Base-by-base conservation (phyloP, 2,888 invertebrate genomes). In the Campopleginae sp. region DNA sequence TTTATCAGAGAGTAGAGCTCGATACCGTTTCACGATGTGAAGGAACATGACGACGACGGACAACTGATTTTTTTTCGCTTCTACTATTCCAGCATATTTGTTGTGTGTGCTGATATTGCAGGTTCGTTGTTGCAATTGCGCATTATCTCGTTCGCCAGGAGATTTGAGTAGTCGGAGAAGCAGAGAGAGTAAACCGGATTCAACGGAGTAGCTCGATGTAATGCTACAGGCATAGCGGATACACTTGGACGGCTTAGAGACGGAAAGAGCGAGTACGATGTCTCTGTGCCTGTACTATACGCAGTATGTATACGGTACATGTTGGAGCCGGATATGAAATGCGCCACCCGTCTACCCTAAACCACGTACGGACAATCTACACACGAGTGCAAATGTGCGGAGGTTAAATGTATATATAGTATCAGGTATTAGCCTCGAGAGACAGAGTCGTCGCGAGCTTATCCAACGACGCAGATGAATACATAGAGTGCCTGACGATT, bases 101-200 rank as follows among this genome's bases (percentile, higher is more conserved):
- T 65, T 44, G 63, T 27, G 14, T 65, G 38, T 51, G 65, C 65
- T 66, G 65, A 46, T 65, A 31, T 66, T 51, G 65, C 48, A 65
- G 63, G 38, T 51, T 76, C 38, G 65, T 38, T 76, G 76, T 72
- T 80, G 80, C 51, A 80, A 80, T 80, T 80, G 80, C 51, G 80
- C 72, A 72, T 80, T 80, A 80, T 80, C 80, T 80, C 80, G 72
- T 80, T 74, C 72, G 19, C 33, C 48, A 54, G 72, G 65, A 72
- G 71, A 46, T 72, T 80, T 19, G 23, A 71, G 79, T 65, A 51
- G 79, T 19, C 38, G 46, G 46, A 70, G 38, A 33, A 33, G 38
- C 8, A 38, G 38, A 38, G 38, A 38, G 71, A 38, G 71, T 72
- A 65, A 78, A 63, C 79, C 79, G 51, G 71, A 80, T 71, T 65